Percentiles rank a stretch among this genome's conserved stretches.
Conservation (phyloP, 1,140 invertebrate species). For the Lepidotrigona ventralis region DNA sequence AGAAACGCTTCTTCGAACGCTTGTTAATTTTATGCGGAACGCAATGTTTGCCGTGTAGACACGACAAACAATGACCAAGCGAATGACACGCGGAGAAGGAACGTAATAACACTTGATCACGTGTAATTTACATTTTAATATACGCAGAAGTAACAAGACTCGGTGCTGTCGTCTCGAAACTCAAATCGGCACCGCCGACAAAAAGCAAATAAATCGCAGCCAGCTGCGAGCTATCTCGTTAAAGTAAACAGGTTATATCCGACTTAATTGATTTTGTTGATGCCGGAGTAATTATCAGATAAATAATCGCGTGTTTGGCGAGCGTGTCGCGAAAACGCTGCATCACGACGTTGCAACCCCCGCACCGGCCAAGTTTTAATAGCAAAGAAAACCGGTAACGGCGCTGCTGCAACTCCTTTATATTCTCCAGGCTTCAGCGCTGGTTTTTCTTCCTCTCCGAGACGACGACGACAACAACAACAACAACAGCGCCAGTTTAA, state of each 20-base stretch:
- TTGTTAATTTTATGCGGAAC: too few relatives aligned
- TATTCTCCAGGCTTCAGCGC: not conserved
- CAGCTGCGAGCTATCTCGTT: not conserved
- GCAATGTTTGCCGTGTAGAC: too few relatives aligned
- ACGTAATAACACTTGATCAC: not conserved
- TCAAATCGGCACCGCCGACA: not conserved
- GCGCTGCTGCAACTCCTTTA: not conserved
- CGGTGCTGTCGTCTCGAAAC: not conserved
- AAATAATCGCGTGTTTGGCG: not conserved
- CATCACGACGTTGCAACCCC: not conserved
- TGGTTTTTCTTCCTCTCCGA: not conserved
- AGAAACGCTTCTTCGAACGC: too few relatives aligned
- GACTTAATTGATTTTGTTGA: not conserved
- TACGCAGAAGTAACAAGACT: not conserved
- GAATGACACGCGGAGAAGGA: not conserved
- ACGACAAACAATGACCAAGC: not conserved
- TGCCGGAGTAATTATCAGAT: not conserved
- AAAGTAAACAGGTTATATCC: not conserved
- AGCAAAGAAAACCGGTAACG: not conserved
- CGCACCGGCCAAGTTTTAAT: not conserved
- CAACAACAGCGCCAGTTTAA: not conserved
- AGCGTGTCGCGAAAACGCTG: not conserved
- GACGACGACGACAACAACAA: not conserved
- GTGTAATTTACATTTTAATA: not conserved
- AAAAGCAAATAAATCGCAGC: not conserved